Evolutionary conservation across 2,113 vertebrate species (phyloP).

Genomic region (Probosciger aterrimus): DNA sequence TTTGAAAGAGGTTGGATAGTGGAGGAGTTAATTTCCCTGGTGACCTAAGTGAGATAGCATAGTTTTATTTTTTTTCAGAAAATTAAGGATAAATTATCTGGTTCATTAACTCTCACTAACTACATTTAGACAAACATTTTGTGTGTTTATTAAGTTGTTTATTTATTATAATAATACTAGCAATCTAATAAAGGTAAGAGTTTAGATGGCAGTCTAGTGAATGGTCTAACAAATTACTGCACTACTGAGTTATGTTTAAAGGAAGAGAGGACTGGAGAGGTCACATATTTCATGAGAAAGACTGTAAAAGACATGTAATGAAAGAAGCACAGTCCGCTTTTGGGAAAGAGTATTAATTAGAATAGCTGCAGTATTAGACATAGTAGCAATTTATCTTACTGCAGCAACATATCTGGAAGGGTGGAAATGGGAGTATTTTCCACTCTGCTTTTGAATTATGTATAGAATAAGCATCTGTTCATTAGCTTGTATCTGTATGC

Average conservation of each 20-base stretch:
- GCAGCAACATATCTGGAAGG: background rate
- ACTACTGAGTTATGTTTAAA: background rate
- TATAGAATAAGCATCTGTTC: constrained; percentile 57
- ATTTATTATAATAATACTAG: constrained; percentile 87
- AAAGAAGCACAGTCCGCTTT: constrained; percentile 38
- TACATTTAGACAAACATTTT: constrained; percentile 81
- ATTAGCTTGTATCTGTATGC: constrained; percentile 55
- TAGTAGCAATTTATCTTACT: constrained; percentile 5
- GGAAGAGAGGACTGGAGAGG: background rate
- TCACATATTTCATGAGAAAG: constrained; percentile 19
- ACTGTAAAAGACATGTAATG: constrained; percentile 37
- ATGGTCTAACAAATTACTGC: background rate
- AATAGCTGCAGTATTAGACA: constrained; percentile 13
- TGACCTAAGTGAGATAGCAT: constrained; percentile 88
- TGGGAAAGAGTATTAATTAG: background rate
- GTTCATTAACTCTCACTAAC: constrained; percentile 81
- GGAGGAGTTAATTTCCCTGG: constrained; percentile 94
- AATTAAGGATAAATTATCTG: constrained; percentile 86
- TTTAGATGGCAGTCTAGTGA: constrained; percentile 63
- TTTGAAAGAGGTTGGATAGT: constrained; percentile 83
- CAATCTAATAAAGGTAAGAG: constrained; percentile 72
- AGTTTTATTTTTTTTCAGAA: constrained; percentile 90
- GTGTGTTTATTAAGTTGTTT: constrained; percentile 85
- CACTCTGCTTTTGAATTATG: constrained; percentile 42
- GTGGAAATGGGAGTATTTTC: background rate